Evolutionary conservation across 2,888 invertebrate genomes (phyloP).

Genomic region (Eristalis pertinax): DNA sequence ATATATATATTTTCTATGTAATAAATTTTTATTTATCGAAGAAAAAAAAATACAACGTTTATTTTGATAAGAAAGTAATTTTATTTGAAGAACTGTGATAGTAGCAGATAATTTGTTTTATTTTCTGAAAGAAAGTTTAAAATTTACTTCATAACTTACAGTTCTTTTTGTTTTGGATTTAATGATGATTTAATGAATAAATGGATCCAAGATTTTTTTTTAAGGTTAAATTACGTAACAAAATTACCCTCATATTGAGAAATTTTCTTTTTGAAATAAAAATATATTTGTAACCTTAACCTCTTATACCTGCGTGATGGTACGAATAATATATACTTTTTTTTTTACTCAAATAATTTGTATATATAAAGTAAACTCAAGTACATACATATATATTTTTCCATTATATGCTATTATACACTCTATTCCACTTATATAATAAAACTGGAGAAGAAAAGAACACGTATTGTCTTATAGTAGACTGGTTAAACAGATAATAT

Average conservation of each 20-base stretch:
- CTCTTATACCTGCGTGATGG: conserved; percentile 54
- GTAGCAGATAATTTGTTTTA: background rate
- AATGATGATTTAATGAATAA: conserved; percentile 8
- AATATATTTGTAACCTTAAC: conserved; percentile 26
- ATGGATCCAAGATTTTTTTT: background rate
- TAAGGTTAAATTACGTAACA: conserved; percentile 40
- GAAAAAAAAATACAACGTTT: conserved; percentile 28
- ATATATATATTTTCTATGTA: conserved; percentile 7
- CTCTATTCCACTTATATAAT: conserved; percentile 36
- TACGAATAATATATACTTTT: conserved; percentile 31
- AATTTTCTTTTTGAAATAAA: conserved; percentile 27
- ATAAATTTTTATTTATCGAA: conserved; percentile 19
- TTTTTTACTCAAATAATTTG: conserved; percentile 49
- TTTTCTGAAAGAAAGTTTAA: conserved; percentile 9
- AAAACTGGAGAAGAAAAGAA: conserved; percentile 26
- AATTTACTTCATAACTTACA: conserved; percentile 72
- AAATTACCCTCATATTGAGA: background rate
- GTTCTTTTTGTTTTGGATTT: conserved; percentile 63
- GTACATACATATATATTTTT: conserved; percentile 24
- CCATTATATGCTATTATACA: conserved; percentile 47
- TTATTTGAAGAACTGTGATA: conserved; percentile 61
- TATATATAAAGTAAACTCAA: conserved; percentile 37
- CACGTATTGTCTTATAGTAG: conserved; percentile 28
- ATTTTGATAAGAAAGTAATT: background rate
- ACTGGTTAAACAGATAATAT: conserved; percentile 46